Evolutionary conservation across 2,113 vertebrate genomes (phyloP), one percentile per base, ranked within the genome.

Genomic region (Phyllopteryx taeniolatus): DNA sequence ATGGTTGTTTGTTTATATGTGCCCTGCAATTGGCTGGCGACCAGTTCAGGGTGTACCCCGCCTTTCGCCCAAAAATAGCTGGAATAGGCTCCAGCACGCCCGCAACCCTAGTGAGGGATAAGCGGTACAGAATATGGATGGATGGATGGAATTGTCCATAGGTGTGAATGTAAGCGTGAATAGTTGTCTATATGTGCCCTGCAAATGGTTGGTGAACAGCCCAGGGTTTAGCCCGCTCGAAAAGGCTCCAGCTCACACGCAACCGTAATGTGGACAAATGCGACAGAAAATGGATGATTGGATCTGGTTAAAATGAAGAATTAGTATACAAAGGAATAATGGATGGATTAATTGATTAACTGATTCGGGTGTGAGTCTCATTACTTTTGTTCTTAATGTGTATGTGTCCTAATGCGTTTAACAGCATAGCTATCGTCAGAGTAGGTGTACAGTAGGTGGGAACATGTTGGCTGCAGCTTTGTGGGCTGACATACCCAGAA

Each of bases 361-460:
- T 17, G 0, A 35, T 33, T 12, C 7, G 31, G 27, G 27, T 14
- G 57, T 2, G 27, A 33, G 27, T 33, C 13, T 35, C 13, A 8
- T 60, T 35, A 33, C 14, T 15, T 61, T 61, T 15, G 6, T 12
- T 12, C 5, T 59, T 22, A 31, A 59, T 27, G 3, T 59, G 2
- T 17, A 33, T 68, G 61, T 19, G 66, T 83, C 74, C 78, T 75
- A 70, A 61, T 8, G 60, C 72, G 65, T 71, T 62, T 70, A 66
- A 75, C 67, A 46, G 72, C 72, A 74, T 7, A 33, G 13, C 14
- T 80, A 77, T 69, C 78, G 68, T 68, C n/a, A 13, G 66, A 72
- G 88, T 79, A 75, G 79, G 82, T 81, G 85, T 86, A 35, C 49
- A 42, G 57, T 76, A 54, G 39, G 71, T 70, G 82, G 79, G 78